Evolutionary conservation across 2,888 invertebrate species (phyloP).

Genomic region (Eugnorisma glareosa): DNA sequence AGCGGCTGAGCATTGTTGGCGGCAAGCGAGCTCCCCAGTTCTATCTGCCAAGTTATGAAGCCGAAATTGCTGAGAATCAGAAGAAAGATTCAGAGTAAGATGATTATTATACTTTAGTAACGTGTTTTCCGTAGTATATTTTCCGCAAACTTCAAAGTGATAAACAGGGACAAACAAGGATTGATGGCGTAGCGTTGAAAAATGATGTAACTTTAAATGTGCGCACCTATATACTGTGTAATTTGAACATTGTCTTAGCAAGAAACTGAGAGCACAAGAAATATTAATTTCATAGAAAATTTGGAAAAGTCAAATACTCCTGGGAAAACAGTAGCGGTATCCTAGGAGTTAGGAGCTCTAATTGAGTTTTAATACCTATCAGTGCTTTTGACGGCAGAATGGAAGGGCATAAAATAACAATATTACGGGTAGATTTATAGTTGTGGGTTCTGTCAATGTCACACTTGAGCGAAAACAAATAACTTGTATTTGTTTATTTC

Average conservation of each 20-base stretch:
- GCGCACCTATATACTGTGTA: neutral
- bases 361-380: neutral
- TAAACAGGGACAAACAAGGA: neutral
- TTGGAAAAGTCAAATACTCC: neutral
- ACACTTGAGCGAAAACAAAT: conserved; percentile 38
- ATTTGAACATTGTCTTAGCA: neutral
- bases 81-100: conserved; percentile 99
- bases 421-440: conserved; percentile 34
- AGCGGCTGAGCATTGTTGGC: conserved; percentile 98
- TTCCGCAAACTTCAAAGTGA: neutral
- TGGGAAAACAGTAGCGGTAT: neutral
- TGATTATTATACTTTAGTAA: neutral
- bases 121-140: neutral
- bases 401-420: conserved; percentile 1
- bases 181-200: neutral
- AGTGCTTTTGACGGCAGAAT: conserved; percentile 2
- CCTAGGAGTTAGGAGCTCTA: neutral
- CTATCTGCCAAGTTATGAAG: conserved; percentile 98
- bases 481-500: conserved; percentile 46
- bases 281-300: neutral
- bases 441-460: neutral
- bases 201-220: conserved; percentile 1
- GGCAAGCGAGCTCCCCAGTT: conserved; percentile 99
- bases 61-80: conserved; percentile 98
- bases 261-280: neutral